Evolutionary conservation across 2,113 vertebrate genomes (phyloP), one percentile per base, ranked within the genome.

Genomic region (Oncorhynchus tshawytscha): DNA sequence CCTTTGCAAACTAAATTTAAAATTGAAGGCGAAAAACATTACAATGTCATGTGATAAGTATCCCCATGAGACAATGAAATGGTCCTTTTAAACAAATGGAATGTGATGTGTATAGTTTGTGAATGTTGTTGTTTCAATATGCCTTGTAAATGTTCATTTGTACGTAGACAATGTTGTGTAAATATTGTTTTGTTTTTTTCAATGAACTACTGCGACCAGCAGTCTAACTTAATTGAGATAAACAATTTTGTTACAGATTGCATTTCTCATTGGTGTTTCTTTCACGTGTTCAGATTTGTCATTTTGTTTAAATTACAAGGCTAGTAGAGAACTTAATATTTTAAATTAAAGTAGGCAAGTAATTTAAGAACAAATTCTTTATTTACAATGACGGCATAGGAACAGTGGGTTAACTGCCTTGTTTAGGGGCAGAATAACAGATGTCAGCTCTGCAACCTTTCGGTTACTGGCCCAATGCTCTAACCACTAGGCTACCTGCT

Each of bases 141-240:
- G 88, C 94, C 89, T 91, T 95, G 92, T 96, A 92, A 93, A 94
- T 92, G 88, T 87, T 85, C 88, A 88, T 91, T 94, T 95, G 94
- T 96, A 94, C 94, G 94, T 96, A 94, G 90, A 94, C 94, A 93
- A 82, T 83, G 78, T 93, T 92, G 73, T 79, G 82, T 87, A 84
- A 74, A 87, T 88, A 86, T 60, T 71, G 77, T 94, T 95, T 34
- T 29, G 27, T 29, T 5, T 94, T 92, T 91, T 95, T 92, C 94
- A 95, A 95, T 94, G 92, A 91, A 93, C 90, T 94, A 94, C 96
- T 96, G 96, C 94, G 94, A 95, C 94, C 94, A 96, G 95, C 95
- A 94, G 94, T 94, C 92, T 95, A 94, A 93, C 93, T 95, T 92
- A 94, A 95, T 95, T 95, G 94, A 95, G 94, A 95, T 94, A 94